These are phyloP conservation scores for Pteronura brasiliensis DNA, from an alignment of 2,113 vertebrate genomes.

Conservation along the genomic window DNA sequence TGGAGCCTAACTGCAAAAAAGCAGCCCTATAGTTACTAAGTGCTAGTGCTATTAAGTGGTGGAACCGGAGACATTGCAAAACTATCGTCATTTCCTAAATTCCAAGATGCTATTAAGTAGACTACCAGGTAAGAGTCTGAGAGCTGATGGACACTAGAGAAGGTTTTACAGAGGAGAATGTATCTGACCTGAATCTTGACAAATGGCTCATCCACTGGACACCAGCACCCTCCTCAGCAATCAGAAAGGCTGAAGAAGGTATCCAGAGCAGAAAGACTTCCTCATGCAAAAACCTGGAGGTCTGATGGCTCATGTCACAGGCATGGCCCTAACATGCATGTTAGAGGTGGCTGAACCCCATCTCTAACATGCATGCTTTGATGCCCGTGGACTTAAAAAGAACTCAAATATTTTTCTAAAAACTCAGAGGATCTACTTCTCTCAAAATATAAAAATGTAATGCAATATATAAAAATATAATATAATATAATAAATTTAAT, in stretches of 20 bases:
- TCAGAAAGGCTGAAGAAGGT: background rate
- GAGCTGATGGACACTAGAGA: background rate
- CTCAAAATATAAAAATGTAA: background rate
- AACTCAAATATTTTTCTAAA: background rate
- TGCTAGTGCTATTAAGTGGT: background rate
- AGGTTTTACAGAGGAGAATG: background rate
- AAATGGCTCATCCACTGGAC: background rate
- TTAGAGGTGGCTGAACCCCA: background rate
- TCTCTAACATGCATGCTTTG: background rate
- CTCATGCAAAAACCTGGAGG: background rate
- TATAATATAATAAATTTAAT: background rate
- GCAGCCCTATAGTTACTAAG: background rate
- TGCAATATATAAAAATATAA: background rate
- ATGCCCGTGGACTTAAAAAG: background rate
- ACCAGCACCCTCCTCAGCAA: background rate
- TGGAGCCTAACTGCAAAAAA: background rate
- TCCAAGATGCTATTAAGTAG: background rate
- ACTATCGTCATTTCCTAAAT: background rate
- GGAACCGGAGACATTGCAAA: background rate
- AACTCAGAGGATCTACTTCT: background rate
- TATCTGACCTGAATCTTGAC: background rate
- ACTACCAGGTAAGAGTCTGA: background rate
- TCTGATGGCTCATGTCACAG: background rate
- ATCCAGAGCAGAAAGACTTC: background rate
- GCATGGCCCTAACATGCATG: background rate